Conservation (phyloP, 2,113 vertebrate species). For the Tapirus terrestris region DNA sequence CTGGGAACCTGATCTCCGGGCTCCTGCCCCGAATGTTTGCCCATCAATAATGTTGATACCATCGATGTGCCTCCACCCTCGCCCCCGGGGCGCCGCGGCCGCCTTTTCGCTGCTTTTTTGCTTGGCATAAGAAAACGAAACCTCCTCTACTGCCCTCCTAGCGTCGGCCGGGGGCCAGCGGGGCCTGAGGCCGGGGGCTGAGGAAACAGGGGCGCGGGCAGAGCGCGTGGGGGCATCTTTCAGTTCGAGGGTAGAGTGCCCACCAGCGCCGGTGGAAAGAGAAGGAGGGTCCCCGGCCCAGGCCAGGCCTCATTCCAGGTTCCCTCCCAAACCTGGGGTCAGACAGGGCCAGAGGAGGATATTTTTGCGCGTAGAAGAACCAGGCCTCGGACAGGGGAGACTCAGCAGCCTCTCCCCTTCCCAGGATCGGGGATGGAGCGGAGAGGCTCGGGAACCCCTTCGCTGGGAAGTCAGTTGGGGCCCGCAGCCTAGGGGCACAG, state of each 20-base stretch:
- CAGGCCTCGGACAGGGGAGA: background rate
- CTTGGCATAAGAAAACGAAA: conserved; percentile 71
- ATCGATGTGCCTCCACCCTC: conserved; percentile 57
- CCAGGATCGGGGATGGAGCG: background rate
- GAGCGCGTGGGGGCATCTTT: background rate
- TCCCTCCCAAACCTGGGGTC: background rate
- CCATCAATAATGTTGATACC: conserved; percentile 74
- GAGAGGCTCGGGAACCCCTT: background rate
- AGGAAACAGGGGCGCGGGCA: background rate
- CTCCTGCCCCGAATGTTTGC: conserved; percentile 24
- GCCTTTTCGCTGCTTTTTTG: conserved; percentile 52
- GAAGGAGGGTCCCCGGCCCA: background rate
- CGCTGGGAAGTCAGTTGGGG: background rate
- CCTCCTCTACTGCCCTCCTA: background rate
- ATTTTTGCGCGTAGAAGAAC: background rate
- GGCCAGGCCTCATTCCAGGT: conserved; percentile 53
- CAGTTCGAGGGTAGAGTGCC: background rate
- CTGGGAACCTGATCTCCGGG: conserved; percentile 74
- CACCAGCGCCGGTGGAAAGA: background rate
- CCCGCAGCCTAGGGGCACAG: background rate
- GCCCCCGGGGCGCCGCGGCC: conserved; percentile 21
- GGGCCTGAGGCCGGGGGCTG: background rate
- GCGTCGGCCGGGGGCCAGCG: background rate
- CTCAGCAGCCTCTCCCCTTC: background rate
- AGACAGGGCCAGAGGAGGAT: background rate